Evolutionary conservation across 2,888 invertebrate genomes (phyloP).

Genomic region (Hemicrepidius hirtus): DNA sequence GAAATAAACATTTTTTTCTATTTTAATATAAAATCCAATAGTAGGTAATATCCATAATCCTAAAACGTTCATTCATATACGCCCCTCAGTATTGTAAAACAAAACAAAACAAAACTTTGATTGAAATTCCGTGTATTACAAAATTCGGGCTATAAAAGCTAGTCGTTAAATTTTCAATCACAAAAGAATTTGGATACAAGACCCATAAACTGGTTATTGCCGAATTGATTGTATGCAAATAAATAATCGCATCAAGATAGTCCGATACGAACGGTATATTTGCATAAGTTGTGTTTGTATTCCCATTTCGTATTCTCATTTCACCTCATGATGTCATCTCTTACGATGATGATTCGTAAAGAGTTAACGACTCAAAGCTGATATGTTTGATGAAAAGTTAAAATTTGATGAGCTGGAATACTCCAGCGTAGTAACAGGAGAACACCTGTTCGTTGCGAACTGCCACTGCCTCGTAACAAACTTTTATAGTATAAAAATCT

Average conservation of each 20-base stretch:
- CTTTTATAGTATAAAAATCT: conserved; percentile 25
- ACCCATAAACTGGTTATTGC: conserved; percentile 33
- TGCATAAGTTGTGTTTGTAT: neutral
- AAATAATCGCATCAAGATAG: conserved; percentile 32
- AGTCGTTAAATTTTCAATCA: conserved; percentile 35
- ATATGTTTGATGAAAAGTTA: conserved; percentile 5
- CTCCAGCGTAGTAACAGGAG: conserved; percentile 9
- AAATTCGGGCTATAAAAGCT: conserved; percentile 27
- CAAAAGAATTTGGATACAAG: conserved; percentile 32
- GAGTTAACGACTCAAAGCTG: conserved; percentile 20
- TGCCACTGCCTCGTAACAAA: conserved; percentile 5
- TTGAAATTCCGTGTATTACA: conserved; percentile 15
- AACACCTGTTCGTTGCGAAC: neutral
- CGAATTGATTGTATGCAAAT: conserved; percentile 40
- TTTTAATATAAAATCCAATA: neutral
- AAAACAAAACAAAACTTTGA: neutral
- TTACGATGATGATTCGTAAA: neutral
- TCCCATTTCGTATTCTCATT: conserved; percentile 27
- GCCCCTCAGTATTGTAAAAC: neutral
- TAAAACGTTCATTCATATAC: neutral
- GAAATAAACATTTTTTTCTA: no score
- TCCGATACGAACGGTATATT: conserved; percentile 12
- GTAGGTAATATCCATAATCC: neutral
- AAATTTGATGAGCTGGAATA: neutral
- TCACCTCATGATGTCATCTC: conserved; percentile 18